Evolutionary conservation across 1,140 invertebrate species (phyloP), one percentile per base, ranked within the genome.

Genomic region (Teleogryllus occipitalis): DNA sequence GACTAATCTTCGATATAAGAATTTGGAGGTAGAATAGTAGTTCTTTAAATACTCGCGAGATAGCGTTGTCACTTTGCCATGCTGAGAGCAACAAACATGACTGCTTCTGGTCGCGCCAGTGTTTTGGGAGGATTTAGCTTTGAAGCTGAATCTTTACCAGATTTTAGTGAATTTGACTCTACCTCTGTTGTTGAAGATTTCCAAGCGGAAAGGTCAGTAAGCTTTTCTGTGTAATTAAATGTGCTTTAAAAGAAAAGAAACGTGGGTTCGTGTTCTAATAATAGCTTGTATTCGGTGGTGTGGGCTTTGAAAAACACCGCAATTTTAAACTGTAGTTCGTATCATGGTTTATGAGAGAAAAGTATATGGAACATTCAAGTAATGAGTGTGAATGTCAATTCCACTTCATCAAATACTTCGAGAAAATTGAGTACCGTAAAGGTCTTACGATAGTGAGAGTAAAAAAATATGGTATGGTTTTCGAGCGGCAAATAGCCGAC

Each of bases 131-230:
- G 87, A 81, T 88, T 87, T 83, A 88, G 87, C 84, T 88, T 87
- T 83, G 84, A 89, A 84, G 87, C 86, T 80, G 88, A 89, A 83
- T 89, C 88, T 15, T 82, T 89, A 75, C 87, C 88, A 27, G 88
- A 89, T 85, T 89, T 88, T 82, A 88, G 87, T 84, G 88, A 89
- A 86, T 89, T 89, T 84, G 88, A 89, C 86, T 87, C 87, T 74
- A 87, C 88, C 84, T 88, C 87, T 80, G 86, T 88, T 72, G 85
- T 87, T 79, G 83, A 87, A 83, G 88, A 88, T 80, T 88, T 88
- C 82, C 87, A 86, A 81, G 85, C 84, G 82, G 87, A 88, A 85
- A 87, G 87, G 88, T 88, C 85, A 79, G 80, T 79, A 54, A 48
- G 7, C 54, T 10, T 65, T 18, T 65, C 7, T 65, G 10, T 65